Conservation (phyloP, 2,113 vertebrate genomes). For the Sylvietta virens region DNA sequence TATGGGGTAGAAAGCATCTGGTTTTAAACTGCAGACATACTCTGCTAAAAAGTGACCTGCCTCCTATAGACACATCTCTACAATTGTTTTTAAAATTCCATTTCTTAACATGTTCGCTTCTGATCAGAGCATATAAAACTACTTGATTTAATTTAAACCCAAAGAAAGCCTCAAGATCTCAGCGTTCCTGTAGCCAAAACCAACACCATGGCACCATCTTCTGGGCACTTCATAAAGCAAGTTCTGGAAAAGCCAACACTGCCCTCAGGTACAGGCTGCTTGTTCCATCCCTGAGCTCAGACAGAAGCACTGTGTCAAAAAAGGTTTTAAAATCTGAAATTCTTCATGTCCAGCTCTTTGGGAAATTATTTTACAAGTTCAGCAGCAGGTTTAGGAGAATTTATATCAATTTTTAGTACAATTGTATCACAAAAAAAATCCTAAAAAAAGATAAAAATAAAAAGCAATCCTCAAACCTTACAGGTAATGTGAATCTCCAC, state of each 20-base stretch:
- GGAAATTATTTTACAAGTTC: background rate
- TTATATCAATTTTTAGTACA: background rate
- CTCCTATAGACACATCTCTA: accelerated
- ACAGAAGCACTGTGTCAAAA: background rate
- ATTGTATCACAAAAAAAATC: background rate
- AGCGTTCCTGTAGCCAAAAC: background rate
- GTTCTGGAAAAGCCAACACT: background rate
- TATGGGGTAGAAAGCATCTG: background rate
- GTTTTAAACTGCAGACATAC: background rate
- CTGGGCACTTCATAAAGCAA: constrained; percentile 1
- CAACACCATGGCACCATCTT: constrained; percentile 68
- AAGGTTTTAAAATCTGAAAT: background rate
- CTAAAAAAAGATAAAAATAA: no score
- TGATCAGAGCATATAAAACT: background rate
- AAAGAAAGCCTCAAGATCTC: background rate
- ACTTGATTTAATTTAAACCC: background rate
- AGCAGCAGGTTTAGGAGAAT: background rate
- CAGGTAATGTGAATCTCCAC: background rate
- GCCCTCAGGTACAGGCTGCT: background rate
- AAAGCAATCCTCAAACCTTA: background rate
- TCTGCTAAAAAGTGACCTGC: background rate
- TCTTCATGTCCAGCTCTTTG: background rate
- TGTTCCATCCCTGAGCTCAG: background rate
- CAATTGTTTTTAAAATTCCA: background rate
- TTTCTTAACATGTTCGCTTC: background rate